A percentile compares a stretch with the other conserved stretches of the same genome.
Evolutionary conservation across 2,888 invertebrate genomes (phyloP).

Genomic region (Hesperia comma): DNA sequence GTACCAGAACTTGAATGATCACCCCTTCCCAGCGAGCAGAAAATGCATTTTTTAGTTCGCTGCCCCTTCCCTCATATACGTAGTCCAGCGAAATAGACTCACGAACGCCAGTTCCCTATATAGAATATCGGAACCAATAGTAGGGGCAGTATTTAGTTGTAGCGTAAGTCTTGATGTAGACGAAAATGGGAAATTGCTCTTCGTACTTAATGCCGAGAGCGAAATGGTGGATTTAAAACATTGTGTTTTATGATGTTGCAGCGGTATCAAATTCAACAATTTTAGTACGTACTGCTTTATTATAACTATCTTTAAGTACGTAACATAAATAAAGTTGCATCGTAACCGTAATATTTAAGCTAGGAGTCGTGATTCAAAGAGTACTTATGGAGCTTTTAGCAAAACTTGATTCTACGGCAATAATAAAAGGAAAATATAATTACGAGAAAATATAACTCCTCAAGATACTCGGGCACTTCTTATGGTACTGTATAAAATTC

Average conservation of each 20-base stretch:
- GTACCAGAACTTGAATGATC: no score
- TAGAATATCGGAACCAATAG: slow-evolving; percentile 29
- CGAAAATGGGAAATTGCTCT: slow-evolving; percentile 69
- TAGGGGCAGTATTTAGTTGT: slow-evolving; percentile 54
- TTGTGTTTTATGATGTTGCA: slow-evolving; percentile 56
- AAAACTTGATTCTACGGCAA: slow-evolving; percentile 5
- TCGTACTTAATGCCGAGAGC: slow-evolving; percentile 58
- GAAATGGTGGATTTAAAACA: slow-evolving; percentile 64
- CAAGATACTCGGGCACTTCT: neutral
- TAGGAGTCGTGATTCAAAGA: slow-evolving; percentile 20
- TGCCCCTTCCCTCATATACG: no score
- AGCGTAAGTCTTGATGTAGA: slow-evolving; percentile 59
- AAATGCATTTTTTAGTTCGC: no score
- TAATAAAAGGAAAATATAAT: slow-evolving; percentile 20
- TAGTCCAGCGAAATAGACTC: no score
- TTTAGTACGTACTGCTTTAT: slow-evolving; percentile 27
- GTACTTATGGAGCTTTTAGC: slow-evolving; percentile 26
- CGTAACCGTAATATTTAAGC: slow-evolving; percentile 29
- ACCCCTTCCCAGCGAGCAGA: no score
- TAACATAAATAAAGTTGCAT: slow-evolving; percentile 29
- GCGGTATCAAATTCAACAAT: slow-evolving; percentile 44
- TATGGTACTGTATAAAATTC: neutral
- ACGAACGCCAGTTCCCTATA: neutral
- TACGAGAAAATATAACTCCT: neutral
- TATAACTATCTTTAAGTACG: slow-evolving; percentile 18